Percentiles rank a stretch among this genome's conserved stretches.
phyloP scores from a whole-genome alignment of 64 coral and sea anemone genomes.

The Montipora capricornis region DNA sequence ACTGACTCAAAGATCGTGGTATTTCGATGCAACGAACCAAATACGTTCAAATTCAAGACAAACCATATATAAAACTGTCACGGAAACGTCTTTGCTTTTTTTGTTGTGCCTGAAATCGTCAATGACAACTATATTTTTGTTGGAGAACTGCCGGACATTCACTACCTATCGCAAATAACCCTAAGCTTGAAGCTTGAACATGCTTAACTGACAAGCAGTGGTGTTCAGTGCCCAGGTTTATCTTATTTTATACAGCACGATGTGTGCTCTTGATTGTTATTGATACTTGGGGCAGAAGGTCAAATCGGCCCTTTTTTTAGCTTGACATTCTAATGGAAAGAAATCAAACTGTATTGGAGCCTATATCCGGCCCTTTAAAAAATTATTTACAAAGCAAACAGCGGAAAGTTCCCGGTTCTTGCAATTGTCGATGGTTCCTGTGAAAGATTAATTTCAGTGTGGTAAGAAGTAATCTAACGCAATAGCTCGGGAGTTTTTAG shows the following conservation, averaged over 20 bases:
- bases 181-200: background rate
- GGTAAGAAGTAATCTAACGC: too few species aligned
- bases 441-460: background rate
- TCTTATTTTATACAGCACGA: constrained; percentile 13
- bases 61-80: background rate
- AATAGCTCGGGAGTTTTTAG: too few species aligned
- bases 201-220: constrained; percentile 1
- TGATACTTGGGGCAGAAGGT: constrained; percentile 9
- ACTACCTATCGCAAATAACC: background rate
- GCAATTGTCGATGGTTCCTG: background rate
- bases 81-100: background rate
- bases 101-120: background rate
- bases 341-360: constrained; percentile 26
- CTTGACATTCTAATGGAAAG: constrained; percentile 16
- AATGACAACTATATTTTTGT: background rate
- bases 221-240: background rate
- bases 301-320: background rate
- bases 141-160: background rate
- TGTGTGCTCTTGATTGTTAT: background rate
- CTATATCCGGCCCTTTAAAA: background rate
- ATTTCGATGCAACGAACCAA: background rate
- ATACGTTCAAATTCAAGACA: background rate
- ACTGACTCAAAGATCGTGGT: background rate
- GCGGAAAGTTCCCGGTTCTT: background rate
- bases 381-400: constrained; percentile 46